Evolutionary conservation across 2,888 invertebrate genomes (phyloP).

Genomic region (Conchocele bisecta): DNA sequence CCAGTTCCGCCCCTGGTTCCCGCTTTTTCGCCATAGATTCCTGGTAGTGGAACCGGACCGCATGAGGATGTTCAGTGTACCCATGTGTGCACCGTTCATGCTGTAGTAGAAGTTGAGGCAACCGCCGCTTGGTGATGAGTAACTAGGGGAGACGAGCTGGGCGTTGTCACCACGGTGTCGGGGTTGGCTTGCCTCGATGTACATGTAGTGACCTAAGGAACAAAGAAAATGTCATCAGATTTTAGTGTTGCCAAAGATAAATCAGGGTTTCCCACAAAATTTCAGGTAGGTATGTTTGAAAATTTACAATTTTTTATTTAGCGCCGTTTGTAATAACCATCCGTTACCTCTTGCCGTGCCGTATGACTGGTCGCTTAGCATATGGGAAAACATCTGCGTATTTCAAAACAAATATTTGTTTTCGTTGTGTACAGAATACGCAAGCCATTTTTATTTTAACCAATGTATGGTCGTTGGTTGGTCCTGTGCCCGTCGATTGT

Average conservation of each 20-base stretch:
- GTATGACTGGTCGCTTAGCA: too few relatives aligned
- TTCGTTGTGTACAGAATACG: too few relatives aligned
- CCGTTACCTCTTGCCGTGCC: slow-evolving; percentile 74
- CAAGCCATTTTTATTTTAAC: too few relatives aligned
- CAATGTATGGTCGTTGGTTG: slow-evolving; percentile 77
- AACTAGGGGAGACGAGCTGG: slow-evolving; percentile 60
- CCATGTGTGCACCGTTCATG: slow-evolving; percentile 76
- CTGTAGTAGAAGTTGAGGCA: slow-evolving; percentile 79
- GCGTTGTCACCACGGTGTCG: slow-evolving; percentile 85
- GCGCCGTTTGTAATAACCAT: too few relatives aligned
- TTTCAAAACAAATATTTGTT: too few relatives aligned
- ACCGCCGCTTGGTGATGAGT: slow-evolving; percentile 54
- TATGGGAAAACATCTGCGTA: too few relatives aligned
- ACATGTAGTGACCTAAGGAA: slow-evolving; percentile 73
- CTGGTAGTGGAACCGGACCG: slow-evolving; percentile 18
- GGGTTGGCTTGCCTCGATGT: slow-evolving; percentile 84
- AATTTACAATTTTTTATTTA: too few relatives aligned
- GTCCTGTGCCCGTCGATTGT: slow-evolving; percentile 65
- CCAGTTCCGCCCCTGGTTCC: slow-evolving; percentile 69
- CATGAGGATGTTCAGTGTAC: slow-evolving; percentile 66
- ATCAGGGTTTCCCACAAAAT: too few relatives aligned
- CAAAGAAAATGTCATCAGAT: too few relatives aligned
- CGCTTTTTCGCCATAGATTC: slow-evolving; percentile 60
- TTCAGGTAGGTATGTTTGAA: too few relatives aligned
- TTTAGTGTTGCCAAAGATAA: too few relatives aligned